A percentile compares a stretch with the other conserved stretches of the same genome.
Conservation (phyloP, 2,797 vertebrate species). For the Aratinga solstitialis region DNA sequence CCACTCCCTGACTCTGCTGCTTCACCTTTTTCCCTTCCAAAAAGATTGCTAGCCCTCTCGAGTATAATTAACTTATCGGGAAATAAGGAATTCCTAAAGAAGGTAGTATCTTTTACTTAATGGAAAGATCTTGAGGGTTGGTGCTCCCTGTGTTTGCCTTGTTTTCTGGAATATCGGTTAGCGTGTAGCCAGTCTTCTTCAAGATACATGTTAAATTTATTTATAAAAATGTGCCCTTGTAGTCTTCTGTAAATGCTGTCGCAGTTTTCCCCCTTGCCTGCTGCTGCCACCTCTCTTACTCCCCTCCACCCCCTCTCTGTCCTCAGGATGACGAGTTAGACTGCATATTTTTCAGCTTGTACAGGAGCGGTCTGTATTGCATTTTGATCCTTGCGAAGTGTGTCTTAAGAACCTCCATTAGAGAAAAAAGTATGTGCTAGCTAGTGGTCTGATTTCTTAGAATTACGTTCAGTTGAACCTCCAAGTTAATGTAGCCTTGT, state of each 20-base stretch:
- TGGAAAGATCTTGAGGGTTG: background rate
- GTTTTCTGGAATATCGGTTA: background rate
- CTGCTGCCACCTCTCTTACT: background rate
- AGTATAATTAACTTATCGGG: background rate
- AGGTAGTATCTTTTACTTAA: background rate
- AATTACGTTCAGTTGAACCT: background rate
- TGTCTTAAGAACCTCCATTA: background rate
- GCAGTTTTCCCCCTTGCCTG: background rate
- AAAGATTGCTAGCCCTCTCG: background rate
- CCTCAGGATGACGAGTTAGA: background rate
- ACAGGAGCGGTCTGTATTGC: background rate
- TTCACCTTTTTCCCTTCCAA: slow-evolving; percentile 3
- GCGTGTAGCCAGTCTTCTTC: background rate
- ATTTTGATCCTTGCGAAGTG: background rate
- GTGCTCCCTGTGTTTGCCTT: background rate
- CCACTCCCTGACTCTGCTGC: background rate
- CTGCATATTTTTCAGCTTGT: background rate
- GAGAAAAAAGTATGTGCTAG: background rate
- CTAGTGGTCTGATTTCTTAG: background rate
- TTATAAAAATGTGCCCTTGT: background rate
- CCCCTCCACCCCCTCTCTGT: background rate
- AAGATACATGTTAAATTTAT: background rate
- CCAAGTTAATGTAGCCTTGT: background rate
- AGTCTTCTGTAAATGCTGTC: background rate
- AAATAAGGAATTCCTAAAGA: background rate